These are phyloP conservation scores for Heliconius aoede DNA, from an alignment of 2,888 invertebrate species.

Conservation along the genomic window DNA sequence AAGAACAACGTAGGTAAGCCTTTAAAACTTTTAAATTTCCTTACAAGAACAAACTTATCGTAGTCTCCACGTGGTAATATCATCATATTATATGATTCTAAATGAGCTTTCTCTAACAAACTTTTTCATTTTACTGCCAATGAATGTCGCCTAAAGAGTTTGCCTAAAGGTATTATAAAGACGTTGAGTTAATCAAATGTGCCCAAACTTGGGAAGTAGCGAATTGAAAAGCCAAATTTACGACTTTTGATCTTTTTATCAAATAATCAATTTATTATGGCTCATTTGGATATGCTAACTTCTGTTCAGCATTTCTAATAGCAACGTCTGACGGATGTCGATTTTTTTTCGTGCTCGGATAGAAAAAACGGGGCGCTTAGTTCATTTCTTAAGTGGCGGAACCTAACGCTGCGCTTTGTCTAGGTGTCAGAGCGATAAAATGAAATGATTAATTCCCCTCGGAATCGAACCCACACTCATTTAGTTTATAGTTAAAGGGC, in stretches of 20 bases:
- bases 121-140: conserved; percentile 35
- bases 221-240: conserved; percentile 9
- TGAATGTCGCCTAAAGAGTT: conserved; percentile 29
- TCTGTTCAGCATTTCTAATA: too few relatives aligned
- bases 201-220: neutral
- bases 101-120: conserved; percentile 29
- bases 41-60: conserved; percentile 7
- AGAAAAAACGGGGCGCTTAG: neutral
- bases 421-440: neutral
- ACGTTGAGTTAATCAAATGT: conserved; percentile 26
- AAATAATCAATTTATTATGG: neutral
- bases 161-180: conserved; percentile 19
- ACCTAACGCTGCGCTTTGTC: too few relatives aligned
- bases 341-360: too few relatives aligned
- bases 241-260: neutral
- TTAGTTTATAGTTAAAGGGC: neutral
- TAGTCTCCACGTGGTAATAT: conserved; percentile 18
- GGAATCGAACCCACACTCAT: neutral
- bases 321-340: too few relatives aligned
- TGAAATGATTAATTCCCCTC: fast-evolving
- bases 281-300: neutral
- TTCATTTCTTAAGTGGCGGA: neutral
- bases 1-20: neutral
- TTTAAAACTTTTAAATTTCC: conserved; percentile 12
- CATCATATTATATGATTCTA: conserved; percentile 34